A percentile compares a stretch with the other conserved stretches of the same genome.
phyloP scores from a whole-genome alignment of 1,140 invertebrate genomes.

The Heliothis subflexa region DNA sequence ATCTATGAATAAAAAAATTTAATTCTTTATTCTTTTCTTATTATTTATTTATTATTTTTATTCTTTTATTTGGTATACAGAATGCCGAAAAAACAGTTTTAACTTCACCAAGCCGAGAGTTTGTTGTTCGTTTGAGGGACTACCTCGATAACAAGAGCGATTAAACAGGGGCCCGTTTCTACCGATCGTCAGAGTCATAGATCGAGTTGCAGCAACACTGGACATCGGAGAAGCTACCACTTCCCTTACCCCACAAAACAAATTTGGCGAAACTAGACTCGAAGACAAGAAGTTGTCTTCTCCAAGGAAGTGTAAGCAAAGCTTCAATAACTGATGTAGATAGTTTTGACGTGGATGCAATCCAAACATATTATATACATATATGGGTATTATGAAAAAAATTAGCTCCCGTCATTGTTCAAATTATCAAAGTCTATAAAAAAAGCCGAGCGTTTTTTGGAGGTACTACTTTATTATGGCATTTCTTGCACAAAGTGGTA shows the following conservation, averaged over 20 bases:
- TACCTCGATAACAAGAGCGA: conserved; percentile 49
- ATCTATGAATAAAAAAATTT: too few species aligned
- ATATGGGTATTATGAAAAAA: conserved; percentile 45
- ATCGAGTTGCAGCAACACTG: conserved; percentile 45
- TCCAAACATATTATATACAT: conserved; percentile 30
- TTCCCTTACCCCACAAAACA: conserved; percentile 43
- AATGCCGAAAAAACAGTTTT: too few species aligned
- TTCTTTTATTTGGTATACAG: too few species aligned
- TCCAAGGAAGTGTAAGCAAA: conserved; percentile 17
- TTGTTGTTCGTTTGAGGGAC: conserved; percentile 30
- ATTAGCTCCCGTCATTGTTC: conserved; percentile 11
- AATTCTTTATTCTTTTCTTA: too few species aligned
- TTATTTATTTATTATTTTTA: too few species aligned
- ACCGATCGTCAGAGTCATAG: conserved; percentile 27
- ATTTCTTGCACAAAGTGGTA: conserved; percentile 40
- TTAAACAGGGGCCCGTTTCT: conserved; percentile 46
- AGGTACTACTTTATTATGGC: conserved; percentile 29
- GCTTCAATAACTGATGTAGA: conserved; percentile 44
- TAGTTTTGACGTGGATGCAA: conserved; percentile 49
- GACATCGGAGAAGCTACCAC: conserved; percentile 40
- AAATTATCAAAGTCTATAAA: conserved; percentile 29
- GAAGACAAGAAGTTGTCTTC: conserved; percentile 46
- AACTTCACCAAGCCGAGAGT: conserved; percentile 10
- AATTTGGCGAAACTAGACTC: conserved; percentile 35
- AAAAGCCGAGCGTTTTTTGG: conserved; percentile 38